These are phyloP conservation scores for Dendrocincla fuliginosa DNA, from an alignment of 2,797 vertebrate species.

Conservation along the genomic window DNA sequence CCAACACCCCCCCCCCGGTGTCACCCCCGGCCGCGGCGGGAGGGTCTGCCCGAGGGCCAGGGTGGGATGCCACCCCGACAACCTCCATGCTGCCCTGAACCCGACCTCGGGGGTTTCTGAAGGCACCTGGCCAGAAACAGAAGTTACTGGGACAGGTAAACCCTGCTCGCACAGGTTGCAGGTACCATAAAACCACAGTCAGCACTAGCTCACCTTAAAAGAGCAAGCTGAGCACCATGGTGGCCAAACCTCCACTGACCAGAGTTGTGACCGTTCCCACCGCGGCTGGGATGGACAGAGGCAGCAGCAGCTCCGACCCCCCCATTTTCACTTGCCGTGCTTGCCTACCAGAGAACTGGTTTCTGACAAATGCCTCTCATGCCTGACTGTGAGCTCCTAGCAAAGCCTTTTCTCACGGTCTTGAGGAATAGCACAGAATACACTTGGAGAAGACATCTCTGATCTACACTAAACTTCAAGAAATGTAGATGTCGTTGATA, in stretches of 20 bases:
- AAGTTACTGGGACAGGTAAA: neutral
- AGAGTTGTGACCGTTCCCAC: neutral
- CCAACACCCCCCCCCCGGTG: too few species aligned
- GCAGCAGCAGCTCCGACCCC: neutral
- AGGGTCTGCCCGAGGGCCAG: rapidly evolving
- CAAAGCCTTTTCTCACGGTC: neutral
- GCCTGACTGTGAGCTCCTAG: neutral
- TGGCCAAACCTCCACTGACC: neutral
- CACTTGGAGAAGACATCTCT: neutral
- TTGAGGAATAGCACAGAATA: neutral
- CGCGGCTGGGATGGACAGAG: neutral
- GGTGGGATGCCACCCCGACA: rapidly evolving
- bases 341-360: neutral
- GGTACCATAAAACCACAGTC: neutral
- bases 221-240: neutral
- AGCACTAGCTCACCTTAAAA: neutral
- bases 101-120: rapidly evolving
- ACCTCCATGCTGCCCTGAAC: rapidly evolving
- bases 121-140: rapidly evolving
- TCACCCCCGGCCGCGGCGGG: too few species aligned
- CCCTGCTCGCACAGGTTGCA: neutral
- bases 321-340: rapidly evolving
- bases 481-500: neutral
- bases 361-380: neutral
- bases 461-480: neutral